Base-by-base conservation (phyloP, 2,113 vertebrate genomes). In the Hepsetus odoe region DNA sequence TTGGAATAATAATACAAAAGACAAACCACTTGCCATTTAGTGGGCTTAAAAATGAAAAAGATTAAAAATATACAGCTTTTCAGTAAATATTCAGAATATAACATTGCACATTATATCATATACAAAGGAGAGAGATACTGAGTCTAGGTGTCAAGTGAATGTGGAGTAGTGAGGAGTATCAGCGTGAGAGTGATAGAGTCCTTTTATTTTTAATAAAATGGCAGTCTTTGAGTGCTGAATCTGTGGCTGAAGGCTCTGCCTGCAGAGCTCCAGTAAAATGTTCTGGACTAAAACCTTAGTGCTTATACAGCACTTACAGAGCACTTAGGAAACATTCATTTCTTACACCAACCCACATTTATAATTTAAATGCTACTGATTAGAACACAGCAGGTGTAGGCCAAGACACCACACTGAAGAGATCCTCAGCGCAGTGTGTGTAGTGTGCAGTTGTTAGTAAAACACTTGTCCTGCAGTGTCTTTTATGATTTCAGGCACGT, bases 191-290 rank as follows among this genome's bases (percentile, higher is more conserved):
- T 40, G 5, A 3, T 18, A 9, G 32, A 72, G 49, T 76, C 66
- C 76, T 16, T 18, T 5, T 53, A 1, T 55, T 66, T 89, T 59
- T 90, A 90, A 49, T 88, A 90, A 72, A 79, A 90, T 91, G 89
- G 90, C 91, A 72, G 78, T 49, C 75, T 83, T 20, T 74, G 72
- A 72, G 80, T 84, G 75, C 76, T 84, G 84, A n/a, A 0, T 88
- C 91, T 90, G 86, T 89, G 66, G 75, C 76, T 88, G 89, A 92
- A 95, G 91, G 91, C 85, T 92, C 97, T 92, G 96, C 96, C 97
- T 80, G 96, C 97, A 96, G 96, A 94, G 2, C 87, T 94, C 94
- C 91, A 80, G 83, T 77, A 88, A 92, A 90, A 86, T 74, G 65
- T 68, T 72, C 28, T 68, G 69, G 13, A 58, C 28, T 30, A 59